phyloP scores from a whole-genome alignment of 2,113 vertebrate species.

The Hippocampus comes region DNA sequence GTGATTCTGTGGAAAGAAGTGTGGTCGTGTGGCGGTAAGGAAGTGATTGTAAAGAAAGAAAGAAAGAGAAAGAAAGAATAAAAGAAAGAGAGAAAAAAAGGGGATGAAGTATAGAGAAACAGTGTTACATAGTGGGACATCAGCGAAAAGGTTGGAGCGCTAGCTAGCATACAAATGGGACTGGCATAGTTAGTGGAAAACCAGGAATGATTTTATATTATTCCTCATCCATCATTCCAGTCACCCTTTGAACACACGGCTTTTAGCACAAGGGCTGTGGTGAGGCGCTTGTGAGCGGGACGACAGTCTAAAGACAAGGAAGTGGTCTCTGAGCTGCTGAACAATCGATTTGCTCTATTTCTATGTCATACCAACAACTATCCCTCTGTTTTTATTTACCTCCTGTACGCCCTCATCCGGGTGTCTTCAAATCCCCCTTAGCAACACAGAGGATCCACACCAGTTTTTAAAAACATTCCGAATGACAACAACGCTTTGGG shows the following conservation, averaged over 20 bases:
- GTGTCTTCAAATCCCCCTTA: slow-evolving; percentile 65
- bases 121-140: not conserved
- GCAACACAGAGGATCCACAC: slow-evolving; percentile 53
- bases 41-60: slow-evolving; percentile 44
- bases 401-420: slow-evolving; percentile 49
- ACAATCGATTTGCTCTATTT: not conserved
- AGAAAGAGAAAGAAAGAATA: slow-evolving; percentile 42
- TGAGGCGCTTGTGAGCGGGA: not conserved
- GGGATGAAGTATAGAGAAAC: not conserved
- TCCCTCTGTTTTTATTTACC: slow-evolving; percentile 37
- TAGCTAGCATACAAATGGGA: not conserved
- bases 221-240: slow-evolving; percentile 1
- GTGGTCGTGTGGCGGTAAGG: slow-evolving; percentile 82
- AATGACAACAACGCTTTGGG: slow-evolving; percentile 2
- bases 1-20: slow-evolving; percentile 98
- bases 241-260: not conserved
- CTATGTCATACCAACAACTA: slow-evolving; percentile 28
- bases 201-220: not conserved
- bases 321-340: not conserved
- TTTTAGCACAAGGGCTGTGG: not conserved
- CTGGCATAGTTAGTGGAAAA: not conserved
- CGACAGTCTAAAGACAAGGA: not conserved
- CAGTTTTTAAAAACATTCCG: slow-evolving; percentile 25
- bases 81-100: slow-evolving; percentile 21
- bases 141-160: too few species aligned